These are phyloP conservation scores for Petromus typicus DNA, from an alignment of 2,113 vertebrate species.

Conservation along the genomic window DNA sequence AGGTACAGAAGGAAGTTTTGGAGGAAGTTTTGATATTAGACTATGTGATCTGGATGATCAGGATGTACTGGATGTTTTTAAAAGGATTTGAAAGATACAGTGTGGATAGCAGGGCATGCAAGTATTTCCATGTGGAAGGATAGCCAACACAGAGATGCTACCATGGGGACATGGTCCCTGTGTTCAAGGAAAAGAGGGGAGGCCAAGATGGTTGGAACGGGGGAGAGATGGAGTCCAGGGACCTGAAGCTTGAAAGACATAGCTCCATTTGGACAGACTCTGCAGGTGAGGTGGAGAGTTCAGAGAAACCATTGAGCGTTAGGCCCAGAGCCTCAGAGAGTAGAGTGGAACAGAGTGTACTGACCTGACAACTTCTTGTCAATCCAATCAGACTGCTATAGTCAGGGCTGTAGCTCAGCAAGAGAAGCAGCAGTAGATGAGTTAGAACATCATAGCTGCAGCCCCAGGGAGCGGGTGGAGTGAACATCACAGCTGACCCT, in stretches of 20 bases:
- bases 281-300: not conserved
- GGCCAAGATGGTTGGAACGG: too few relatives aligned
- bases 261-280: not conserved
- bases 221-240: not conserved
- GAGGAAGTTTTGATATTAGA: not conserved
- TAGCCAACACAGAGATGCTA: too few relatives aligned
- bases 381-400: not conserved
- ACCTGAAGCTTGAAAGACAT: not conserved
- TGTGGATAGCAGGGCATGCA: not conserved
- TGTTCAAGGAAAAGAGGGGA: not conserved
- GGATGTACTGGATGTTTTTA: not conserved
- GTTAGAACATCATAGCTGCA: fast-evolving
- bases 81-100: not conserved
- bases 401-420: not conserved
- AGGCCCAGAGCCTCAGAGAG: not conserved
- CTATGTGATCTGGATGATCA: not conserved
- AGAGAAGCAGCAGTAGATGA: not conserved
- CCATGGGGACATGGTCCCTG: fast-evolving
- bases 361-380: not conserved
- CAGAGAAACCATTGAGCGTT: not conserved
- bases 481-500: not conserved
- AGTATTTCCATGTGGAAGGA: not conserved
- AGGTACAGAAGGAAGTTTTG: not conserved
- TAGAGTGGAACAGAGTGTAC: not conserved
- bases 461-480: not conserved